Percentiles rank a stretch among this genome's conserved stretches.
These are phyloP conservation scores for Agrenia bidenticulata DNA, from an alignment of 2,888 invertebrate genomes.

Conservation along the genomic window DNA sequence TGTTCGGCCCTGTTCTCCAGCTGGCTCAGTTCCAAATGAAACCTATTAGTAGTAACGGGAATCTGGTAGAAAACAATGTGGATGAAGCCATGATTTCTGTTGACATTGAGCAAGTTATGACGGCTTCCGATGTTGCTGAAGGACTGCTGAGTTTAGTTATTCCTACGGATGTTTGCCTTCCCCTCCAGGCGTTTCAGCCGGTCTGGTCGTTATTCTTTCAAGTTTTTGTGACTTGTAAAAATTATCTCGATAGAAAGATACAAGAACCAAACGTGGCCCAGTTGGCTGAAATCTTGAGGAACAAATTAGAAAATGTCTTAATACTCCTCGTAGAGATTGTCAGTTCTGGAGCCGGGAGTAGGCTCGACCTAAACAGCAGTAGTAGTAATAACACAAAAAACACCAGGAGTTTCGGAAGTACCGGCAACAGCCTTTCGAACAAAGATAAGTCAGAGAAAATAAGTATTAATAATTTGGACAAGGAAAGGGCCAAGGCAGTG, in stretches of 20 bases:
- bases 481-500: neutral
- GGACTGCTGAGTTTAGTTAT: slow-evolving; percentile 20
- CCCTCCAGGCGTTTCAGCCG: slow-evolving; percentile 31
- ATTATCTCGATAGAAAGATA: slow-evolving; percentile 35
- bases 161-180: slow-evolving; percentile 27
- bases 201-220: slow-evolving; percentile 38
- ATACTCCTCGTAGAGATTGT: slow-evolving; percentile 37
- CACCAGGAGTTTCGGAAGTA: neutral
- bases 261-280: slow-evolving; percentile 38
- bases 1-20: slow-evolving; percentile 22
- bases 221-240: slow-evolving; percentile 38
- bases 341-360: slow-evolving; percentile 28
- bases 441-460: neutral
- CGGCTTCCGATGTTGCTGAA: slow-evolving; percentile 16
- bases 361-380: slow-evolving; percentile 1
- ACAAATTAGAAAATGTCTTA: slow-evolving; percentile 37
- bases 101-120: slow-evolving; percentile 18
- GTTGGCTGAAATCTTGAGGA: slow-evolving; percentile 23
- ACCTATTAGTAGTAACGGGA: neutral
- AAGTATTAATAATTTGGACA: neutral
- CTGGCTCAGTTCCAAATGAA: slow-evolving; percentile 23
- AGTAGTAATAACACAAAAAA: neutral
- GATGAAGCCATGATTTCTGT: neutral
- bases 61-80: neutral
- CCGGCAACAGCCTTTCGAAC: neutral